phyloP scores from a whole-genome alignment of 2,797 vertebrate genomes.

The Cheracebus regulus region DNA sequence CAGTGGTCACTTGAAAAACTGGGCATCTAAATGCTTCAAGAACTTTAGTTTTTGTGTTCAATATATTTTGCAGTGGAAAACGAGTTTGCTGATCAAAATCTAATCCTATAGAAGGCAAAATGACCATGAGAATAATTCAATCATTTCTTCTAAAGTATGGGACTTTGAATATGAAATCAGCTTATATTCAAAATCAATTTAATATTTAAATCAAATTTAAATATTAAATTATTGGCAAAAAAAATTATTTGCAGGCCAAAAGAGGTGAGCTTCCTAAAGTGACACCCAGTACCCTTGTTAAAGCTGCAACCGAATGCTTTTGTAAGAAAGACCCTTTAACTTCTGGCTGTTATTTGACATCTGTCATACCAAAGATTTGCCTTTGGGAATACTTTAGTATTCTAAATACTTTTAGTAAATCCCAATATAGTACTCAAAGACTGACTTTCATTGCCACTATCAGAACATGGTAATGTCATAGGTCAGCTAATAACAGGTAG shows the following conservation, averaged over 20 bases:
- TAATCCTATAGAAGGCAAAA: conserved; percentile 55
- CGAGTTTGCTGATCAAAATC: conserved; percentile 23
- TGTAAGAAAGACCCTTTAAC: conserved; percentile 81
- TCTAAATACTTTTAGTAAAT: conserved; percentile 69
- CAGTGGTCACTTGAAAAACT: conserved; percentile 54
- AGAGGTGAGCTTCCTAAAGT: conserved; percentile 21
- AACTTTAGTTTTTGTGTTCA: conserved; percentile 39
- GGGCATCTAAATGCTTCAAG: conserved; percentile 9
- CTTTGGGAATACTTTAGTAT: conserved; percentile 63
- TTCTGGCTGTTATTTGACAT: conserved; percentile 79
- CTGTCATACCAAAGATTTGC: conserved; percentile 67
- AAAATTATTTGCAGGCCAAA: conserved; percentile 26
- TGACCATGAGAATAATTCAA: conserved; percentile 50
- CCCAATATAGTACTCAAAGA: conserved; percentile 53
- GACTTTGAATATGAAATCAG: conserved; percentile 57
- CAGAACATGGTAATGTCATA: conserved; percentile 19
- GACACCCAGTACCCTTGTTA: conserved; percentile 79
- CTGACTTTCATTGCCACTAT: conserved; percentile 26
- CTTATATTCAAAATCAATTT: background rate
- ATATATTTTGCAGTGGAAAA: conserved; percentile 42
- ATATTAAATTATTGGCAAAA: background rate
- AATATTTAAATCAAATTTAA: too few species aligned
- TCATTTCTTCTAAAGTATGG: conserved; percentile 26
- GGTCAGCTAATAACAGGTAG: background rate
- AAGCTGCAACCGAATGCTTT: conserved; percentile 82